Percentiles rank a stretch among this genome's conserved stretches.
phyloP scores from a whole-genome alignment of 2,797 vertebrate genomes.

The Pangasius djambal region DNA sequence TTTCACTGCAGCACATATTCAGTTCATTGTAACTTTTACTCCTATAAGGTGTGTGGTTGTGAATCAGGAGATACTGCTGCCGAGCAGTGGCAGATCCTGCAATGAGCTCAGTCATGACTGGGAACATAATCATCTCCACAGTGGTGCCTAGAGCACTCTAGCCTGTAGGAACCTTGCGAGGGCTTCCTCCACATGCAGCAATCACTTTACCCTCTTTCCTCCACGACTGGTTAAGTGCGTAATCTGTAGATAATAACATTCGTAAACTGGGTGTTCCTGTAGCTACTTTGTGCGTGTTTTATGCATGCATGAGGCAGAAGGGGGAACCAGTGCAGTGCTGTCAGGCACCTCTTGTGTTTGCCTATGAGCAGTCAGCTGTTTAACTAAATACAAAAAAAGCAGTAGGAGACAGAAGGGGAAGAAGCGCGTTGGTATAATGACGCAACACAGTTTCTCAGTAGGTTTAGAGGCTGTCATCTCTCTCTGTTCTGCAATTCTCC shows the following conservation, averaged over 20 bases:
- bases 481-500: neutral
- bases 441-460: neutral
- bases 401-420: neutral
- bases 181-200: neutral
- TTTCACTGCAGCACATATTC: neutral
- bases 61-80: neutral
- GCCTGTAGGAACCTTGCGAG: neutral
- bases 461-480: neutral
- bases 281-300: neutral
- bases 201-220: neutral
- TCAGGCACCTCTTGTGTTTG: neutral
- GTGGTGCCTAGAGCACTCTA: neutral
- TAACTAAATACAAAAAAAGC: neutral
- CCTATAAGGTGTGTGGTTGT: neutral
- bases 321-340: no score
- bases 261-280: neutral
- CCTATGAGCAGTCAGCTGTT: neutral
- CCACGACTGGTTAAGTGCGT: neutral
- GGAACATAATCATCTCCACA: conserved; percentile 1
- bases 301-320: neutral
- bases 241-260: conserved; percentile 19
- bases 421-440: neutral
- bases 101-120: neutral
- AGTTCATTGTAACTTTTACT: neutral
- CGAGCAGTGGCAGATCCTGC: neutral